Evolutionary conservation across 2,113 vertebrate genomes (phyloP).

Genomic region (Oceanites oceanicus): DNA sequence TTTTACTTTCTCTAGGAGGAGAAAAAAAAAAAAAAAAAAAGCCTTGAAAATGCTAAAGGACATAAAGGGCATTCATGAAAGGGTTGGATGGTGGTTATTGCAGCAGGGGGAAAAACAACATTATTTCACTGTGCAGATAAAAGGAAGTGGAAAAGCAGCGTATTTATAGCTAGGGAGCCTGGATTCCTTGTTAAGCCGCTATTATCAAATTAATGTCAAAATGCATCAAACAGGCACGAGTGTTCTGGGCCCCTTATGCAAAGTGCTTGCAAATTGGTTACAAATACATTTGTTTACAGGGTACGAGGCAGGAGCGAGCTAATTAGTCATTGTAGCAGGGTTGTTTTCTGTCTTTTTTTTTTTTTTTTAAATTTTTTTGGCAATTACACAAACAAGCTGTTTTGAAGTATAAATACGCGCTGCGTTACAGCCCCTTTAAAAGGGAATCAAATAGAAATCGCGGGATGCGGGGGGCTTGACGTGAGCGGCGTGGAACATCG

Average conservation of each 20-base stretch:
- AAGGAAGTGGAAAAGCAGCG: constrained; percentile 60
- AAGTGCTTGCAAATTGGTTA: constrained; percentile 66
- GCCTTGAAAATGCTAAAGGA: constrained; percentile 55
- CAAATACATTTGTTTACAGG: constrained; percentile 71
- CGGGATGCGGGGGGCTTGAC: not conserved
- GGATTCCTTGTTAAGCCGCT: constrained; percentile 65
- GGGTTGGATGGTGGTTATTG: constrained; percentile 65
- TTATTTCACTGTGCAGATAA: constrained; percentile 71
- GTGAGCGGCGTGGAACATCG: not conserved
- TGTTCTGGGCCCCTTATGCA: constrained; percentile 57
- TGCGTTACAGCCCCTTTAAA: not conserved
- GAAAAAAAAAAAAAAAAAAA: not conserved
- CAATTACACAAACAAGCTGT: constrained; percentile 61
- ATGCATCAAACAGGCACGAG: constrained; percentile 71
- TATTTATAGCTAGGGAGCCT: constrained; percentile 71
- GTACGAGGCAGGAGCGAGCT: constrained; percentile 52
- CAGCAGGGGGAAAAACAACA: constrained; percentile 66
- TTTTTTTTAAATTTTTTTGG: constrained; percentile 8
- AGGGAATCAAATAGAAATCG: not conserved
- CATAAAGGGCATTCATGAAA: constrained; percentile 68
- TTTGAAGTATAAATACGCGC: constrained; percentile 29
- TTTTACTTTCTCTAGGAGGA: constrained; percentile 32
- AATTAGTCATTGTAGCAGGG: constrained; percentile 62
- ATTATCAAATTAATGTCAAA: constrained; percentile 71
- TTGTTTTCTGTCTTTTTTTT: not conserved